A percentile compares a stretch with the other conserved stretches of the same genome.
Evolutionary conservation across 2,113 vertebrate genomes (phyloP).

Genomic region (Orientallactaga bullata): DNA sequence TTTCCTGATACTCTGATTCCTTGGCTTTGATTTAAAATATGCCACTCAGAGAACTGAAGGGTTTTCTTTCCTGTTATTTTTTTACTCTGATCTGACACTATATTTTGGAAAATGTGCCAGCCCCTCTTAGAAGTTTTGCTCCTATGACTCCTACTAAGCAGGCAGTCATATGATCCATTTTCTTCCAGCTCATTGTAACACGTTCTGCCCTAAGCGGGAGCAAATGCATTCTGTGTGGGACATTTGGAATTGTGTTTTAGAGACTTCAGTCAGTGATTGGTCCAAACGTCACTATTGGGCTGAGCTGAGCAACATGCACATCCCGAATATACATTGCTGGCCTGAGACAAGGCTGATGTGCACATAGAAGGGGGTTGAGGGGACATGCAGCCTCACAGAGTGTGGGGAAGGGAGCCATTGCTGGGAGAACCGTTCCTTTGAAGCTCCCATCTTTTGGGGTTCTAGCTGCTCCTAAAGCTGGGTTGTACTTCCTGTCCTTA

Average conservation of each 20-base stretch:
- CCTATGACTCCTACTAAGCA: not conserved
- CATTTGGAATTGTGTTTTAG: not conserved
- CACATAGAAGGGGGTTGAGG: not conserved
- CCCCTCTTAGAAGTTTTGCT: not conserved
- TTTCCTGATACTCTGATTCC: no score
- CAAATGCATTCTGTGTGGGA: not conserved
- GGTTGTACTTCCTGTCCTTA: not conserved
- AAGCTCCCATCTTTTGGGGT: not conserved
- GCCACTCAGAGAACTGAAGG: not conserved
- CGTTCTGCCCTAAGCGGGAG: not conserved
- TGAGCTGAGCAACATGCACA: not conserved
- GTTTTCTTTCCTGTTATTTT: not conserved
- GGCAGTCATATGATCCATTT: not conserved
- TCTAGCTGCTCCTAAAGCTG: not conserved
- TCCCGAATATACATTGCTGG: not conserved
- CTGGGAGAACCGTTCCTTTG: not conserved
- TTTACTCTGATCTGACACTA: not conserved
- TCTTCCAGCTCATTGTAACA: not conserved
- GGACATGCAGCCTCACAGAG: not conserved
- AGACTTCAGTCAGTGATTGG: not conserved
- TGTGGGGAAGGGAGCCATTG: not conserved
- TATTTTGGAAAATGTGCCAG: not conserved
- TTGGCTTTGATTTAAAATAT: not conserved
- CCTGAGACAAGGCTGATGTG: not conserved
- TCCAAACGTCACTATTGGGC: not conserved